Conservation (phyloP, 2,797 vertebrate genomes). For the Mycteria americana region DNA sequence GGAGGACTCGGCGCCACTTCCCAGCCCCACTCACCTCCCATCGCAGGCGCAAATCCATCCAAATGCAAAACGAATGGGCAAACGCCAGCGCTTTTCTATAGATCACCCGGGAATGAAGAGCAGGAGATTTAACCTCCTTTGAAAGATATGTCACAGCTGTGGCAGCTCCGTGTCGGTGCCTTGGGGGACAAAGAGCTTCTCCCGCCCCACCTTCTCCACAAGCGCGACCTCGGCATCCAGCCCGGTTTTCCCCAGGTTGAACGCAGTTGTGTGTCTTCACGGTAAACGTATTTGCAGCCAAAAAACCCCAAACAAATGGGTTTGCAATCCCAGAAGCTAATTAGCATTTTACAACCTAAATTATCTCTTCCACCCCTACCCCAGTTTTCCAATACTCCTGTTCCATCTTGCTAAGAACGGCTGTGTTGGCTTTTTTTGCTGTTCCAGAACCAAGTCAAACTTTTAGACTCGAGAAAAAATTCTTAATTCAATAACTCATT, state of each 20-base stretch:
- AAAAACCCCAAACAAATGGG: neutral
- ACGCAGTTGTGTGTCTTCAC: neutral
- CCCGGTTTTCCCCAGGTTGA: neutral
- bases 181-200: neutral
- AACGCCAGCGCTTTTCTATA: accelerated
- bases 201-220: neutral
- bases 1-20: neutral
- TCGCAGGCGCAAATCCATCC: neutral
- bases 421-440: neutral
- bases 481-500: neutral
- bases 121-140: neutral
- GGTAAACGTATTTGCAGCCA: neutral
- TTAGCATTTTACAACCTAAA: neutral
- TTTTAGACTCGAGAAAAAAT: neutral
- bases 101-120: accelerated
- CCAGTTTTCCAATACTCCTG: neutral
- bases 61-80: accelerated
- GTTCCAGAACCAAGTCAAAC: neutral
- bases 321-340: neutral
- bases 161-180: neutral
- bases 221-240: neutral
- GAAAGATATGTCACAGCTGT: neutral
- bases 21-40: neutral
- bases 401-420: neutral
- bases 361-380: neutral